These are phyloP conservation scores for Donacobius atricapilla DNA, from an alignment of 2,113 vertebrate species.

Conservation along the genomic window DNA sequence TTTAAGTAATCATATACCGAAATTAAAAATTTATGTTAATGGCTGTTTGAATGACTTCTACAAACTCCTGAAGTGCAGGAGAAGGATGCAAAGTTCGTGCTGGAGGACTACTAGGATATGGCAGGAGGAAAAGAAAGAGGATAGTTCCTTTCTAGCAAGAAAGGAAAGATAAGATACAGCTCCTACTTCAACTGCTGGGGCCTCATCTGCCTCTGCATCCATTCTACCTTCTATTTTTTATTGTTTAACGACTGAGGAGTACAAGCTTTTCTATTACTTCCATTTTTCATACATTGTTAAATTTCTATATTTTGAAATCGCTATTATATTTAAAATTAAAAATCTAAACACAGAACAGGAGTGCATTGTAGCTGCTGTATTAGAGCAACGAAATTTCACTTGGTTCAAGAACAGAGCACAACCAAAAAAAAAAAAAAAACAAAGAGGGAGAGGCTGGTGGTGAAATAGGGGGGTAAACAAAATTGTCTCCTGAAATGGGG, in stretches of 20 bases:
- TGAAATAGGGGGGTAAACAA: accelerated
- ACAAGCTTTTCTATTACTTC: not conserved
- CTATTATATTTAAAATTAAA: not conserved
- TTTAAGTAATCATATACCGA: not conserved
- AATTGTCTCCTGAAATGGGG: not conserved
- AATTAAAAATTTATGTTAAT: not conserved
- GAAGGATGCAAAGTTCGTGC: not conserved
- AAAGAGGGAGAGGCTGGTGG: too few species aligned
- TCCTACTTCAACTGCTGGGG: not conserved
- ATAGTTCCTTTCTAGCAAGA: not conserved
- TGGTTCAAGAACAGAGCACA: not conserved
- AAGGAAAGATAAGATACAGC: not conserved
- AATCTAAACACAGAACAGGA: not conserved
- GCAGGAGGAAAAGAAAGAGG: not conserved
- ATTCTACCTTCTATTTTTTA: not conserved
- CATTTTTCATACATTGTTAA: not conserved
- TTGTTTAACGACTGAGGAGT: not conserved
- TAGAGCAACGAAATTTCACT: not conserved
- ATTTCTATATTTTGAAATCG: not conserved
- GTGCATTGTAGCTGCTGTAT: not conserved
- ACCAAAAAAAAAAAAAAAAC: not conserved
- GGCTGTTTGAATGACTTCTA: not conserved
- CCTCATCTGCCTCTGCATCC: not conserved
- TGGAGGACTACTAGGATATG: not conserved
- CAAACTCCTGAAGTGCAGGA: not conserved